Evolutionary conservation across 53 echinoderm and acorn worm species (phyloP).

Genomic region (Holothuria leucospilota): DNA sequence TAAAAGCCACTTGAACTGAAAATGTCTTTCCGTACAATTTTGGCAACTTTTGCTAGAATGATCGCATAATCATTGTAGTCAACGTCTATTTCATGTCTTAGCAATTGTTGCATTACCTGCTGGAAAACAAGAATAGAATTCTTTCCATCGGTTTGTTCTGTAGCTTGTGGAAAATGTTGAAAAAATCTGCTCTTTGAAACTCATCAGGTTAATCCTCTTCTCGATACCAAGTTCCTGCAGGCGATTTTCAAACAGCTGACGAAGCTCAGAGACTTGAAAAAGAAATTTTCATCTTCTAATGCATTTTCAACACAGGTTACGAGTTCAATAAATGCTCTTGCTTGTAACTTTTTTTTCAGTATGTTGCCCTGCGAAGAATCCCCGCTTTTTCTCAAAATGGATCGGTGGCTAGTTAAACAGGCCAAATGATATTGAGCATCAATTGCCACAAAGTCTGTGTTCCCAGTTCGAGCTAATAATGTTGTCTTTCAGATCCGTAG

Average conservation of each 20-base stretch:
- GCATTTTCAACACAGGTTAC: conserved; percentile 23
- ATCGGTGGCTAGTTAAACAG: conserved; percentile 29
- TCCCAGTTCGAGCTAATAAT: conserved; percentile 27
- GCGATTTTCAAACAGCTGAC: too few relatives aligned
- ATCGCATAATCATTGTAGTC: conserved; percentile 5
- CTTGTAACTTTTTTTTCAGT: conserved; percentile 8
- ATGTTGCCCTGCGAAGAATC: neutral
- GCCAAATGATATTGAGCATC: conserved; percentile 35
- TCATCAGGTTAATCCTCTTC: neutral
- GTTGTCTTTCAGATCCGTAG: conserved; percentile 35
- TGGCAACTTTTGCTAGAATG: neutral
- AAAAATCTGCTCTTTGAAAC: conserved; percentile 22
- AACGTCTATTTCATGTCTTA: too few relatives aligned
- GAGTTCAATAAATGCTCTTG: conserved; percentile 33
- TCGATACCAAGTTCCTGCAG: conserved; percentile 7
- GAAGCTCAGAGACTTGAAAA: too few relatives aligned
- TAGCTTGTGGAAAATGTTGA: too few relatives aligned
- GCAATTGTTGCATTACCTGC: conserved; percentile 17
- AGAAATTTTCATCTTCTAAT: neutral
- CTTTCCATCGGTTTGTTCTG: too few relatives aligned
- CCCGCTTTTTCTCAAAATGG: conserved; percentile 8
- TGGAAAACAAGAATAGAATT: conserved; percentile 16
- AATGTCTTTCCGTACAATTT: neutral
- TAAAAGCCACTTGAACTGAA: neutral
- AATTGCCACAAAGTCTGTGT: conserved; percentile 13